Evolutionary conservation across 1,140 invertebrate genomes (phyloP), one percentile per base, ranked within the genome.

Genomic region (Drosophila varians): DNA sequence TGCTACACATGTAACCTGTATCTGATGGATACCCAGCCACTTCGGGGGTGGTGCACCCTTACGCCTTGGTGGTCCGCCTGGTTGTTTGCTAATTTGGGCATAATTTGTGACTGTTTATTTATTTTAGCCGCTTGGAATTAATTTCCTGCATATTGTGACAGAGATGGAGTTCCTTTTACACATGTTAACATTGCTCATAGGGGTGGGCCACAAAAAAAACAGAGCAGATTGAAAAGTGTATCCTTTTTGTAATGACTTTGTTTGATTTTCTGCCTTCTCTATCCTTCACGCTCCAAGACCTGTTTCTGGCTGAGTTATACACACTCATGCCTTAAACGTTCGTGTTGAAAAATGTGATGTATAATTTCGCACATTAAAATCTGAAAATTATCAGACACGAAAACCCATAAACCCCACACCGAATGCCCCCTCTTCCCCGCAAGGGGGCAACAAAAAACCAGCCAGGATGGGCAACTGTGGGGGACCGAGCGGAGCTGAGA

Each of bases 361-460:
- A 89, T 90, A 90, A 89, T 87, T 90, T 90, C 86, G 84, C 84
- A 90, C 84, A 90, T 90, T 90, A 90, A 90, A 89, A 87, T 89
- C 82, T 73, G 69, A 86, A 90, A 90, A 90, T 90, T 90, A 90
- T 90, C 89, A 90, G 89, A 87, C 89, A 84, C 88, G 66, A 76
- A 82, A 88, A 80, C 51, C 64, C 79, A 83, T 89, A 90, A 90
- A 89, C 80, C 88, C 77, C 82, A 89, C 82, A 89, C 69, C 69
- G 57, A 76, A 88, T 87, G 69, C 83, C 38, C 21, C 34, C 9
- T 7, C 72, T 11, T 23, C 38, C 56, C 31, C 61, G 57, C 28
- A 49, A 5, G 1, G 11, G 38, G 40, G 26, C n/a, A 57, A 34
- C 34, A 72, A 61, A 16, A 46, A 46, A 55, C 23, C 11, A 11